Base-by-base conservation (phyloP, 2,888 invertebrate genomes). In the Brenthis ino region DNA sequence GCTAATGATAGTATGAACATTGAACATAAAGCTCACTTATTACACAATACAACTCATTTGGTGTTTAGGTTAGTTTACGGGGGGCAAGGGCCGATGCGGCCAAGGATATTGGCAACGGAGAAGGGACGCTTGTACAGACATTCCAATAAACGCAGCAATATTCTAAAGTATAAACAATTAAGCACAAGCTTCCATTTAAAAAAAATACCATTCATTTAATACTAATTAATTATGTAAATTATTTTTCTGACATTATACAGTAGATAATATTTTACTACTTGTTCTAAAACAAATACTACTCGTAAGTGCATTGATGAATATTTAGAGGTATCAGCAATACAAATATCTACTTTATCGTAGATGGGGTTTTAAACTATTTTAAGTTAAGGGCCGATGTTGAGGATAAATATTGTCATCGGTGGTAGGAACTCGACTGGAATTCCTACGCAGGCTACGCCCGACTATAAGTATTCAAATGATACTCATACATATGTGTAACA, bases 51-150 rank as follows among this genome's bases (percentile, higher is more conserved):
- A 53, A 50, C 56, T 55, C 48, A 60, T 64, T 68, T 61, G 24
- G 57, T 64, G 61, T 74, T 74, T 71, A 72, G 72, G 68, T 69
- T 74, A 68, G 72, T 70, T 74, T 75, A 72, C 71, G 68, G 75
- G 75, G 75, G 75, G 76, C 73, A 74, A 75, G 71, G 73, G 76
- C 74, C 76, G 75, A 65, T 66, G 74, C 71, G 76, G 76, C 77
- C 78, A 79, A 79, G 78, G 78, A 75, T 76, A 72, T 58, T 60
- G 64, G 58, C 66, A 60, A 51, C 61, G 71, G 74, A 76, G 76
- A 79, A 75, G 75, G 76, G 75, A 73, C 68, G 69, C 65, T 63
- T 65, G 57, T 57, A 51, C 20, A 51, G 57, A 51, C 72, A 72
- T 72, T 72, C 72, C 70, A 54, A 69, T 61, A 69, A 56, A 50